Conservation (phyloP, 1,140 invertebrate genomes). For the Aphelinus certus region DNA sequence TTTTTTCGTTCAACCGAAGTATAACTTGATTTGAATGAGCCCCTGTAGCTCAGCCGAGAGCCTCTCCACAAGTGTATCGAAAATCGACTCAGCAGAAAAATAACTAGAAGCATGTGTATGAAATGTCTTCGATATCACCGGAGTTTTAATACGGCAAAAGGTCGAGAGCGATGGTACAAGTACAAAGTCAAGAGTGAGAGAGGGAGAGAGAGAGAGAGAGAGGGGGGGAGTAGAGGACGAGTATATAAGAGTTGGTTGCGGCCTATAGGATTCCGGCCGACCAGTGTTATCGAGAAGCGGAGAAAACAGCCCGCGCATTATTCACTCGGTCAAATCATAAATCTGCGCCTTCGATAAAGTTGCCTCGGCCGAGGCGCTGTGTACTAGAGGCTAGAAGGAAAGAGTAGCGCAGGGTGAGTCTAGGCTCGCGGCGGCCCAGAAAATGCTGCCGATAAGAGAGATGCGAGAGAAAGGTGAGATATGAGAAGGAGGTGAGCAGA, state of each 20-base stretch:
- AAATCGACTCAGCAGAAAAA: no score
- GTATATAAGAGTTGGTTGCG: no score
- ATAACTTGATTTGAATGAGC: no score
- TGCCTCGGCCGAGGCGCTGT: background rate
- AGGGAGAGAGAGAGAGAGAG: background rate
- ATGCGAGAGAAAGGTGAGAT: background rate
- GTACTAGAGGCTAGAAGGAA: background rate
- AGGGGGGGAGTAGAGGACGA: no score
- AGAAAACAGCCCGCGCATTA: conserved; percentile 16
- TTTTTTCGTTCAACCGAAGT: no score
- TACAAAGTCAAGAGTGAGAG: background rate
- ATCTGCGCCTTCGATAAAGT: conserved; percentile 22
- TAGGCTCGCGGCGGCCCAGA: no score
- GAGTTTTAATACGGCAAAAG: no score
- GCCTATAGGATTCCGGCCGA: background rate
- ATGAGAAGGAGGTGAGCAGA: background rate
- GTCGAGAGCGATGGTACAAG: no score
- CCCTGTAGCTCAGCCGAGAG: no score
- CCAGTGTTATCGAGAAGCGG: conserved; percentile 3
- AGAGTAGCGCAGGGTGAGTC: background rate
- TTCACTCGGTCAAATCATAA: conserved; percentile 28
- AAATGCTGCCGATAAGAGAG: background rate
- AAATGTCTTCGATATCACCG: no score
- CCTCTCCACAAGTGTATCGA: no score
- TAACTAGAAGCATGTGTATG: no score